Conservation (phyloP, 2,797 vertebrate genomes). For the Darevskia mixta region DNA sequence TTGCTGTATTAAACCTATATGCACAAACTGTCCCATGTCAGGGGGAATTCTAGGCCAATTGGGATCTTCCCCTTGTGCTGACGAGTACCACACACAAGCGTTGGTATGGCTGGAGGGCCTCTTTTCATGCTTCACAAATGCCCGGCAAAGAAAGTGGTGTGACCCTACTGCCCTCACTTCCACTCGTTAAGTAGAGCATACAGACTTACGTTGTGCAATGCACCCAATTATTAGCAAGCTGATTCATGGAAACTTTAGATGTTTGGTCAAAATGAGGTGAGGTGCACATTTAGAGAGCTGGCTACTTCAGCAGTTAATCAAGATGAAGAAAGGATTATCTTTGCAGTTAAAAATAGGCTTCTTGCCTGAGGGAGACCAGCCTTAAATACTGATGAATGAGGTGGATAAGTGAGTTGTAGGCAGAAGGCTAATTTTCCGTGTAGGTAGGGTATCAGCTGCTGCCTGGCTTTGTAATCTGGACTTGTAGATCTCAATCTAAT, state of each 20-base stretch:
- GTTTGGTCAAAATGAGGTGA: constrained; percentile 24
- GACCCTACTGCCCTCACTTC: neutral
- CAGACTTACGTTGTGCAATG: neutral
- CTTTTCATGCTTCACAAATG: no score
- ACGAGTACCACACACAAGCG: no score
- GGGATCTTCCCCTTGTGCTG: no score
- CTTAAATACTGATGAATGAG: constrained; percentile 31
- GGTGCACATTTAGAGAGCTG: constrained; percentile 44
- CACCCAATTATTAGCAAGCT: neutral
- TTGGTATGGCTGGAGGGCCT: no score
- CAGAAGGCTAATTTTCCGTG: constrained; percentile 39
- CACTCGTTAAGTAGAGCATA: neutral
- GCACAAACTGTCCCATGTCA: no score
- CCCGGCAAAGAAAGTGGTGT: no score
- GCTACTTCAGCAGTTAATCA: constrained; percentile 39
- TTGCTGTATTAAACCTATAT: no score
- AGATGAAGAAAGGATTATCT: constrained; percentile 44
- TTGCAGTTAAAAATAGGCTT: constrained; percentile 40
- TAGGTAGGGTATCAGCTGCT: constrained; percentile 20
- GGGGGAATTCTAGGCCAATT: no score
- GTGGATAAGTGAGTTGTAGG: constrained; percentile 22
- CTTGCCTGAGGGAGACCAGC: constrained; percentile 10
- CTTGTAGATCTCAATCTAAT: constrained; percentile 25
- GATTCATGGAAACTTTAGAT: neutral
- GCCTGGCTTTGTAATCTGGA: constrained; percentile 4